phyloP scores from a whole-genome alignment of 2,113 vertebrate genomes.

The Sylvietta virens region DNA sequence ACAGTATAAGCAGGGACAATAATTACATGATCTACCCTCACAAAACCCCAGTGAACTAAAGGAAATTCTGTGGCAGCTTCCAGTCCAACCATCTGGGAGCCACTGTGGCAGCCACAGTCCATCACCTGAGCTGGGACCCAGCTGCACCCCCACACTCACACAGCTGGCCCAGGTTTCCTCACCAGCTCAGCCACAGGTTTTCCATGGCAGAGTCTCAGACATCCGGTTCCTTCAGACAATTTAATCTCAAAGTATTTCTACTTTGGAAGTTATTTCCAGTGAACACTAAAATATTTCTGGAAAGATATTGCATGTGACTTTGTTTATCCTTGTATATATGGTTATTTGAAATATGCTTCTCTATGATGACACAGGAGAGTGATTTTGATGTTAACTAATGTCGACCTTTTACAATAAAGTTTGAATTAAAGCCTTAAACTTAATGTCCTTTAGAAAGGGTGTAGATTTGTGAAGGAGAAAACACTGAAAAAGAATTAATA shows the following conservation, averaged over 20 bases:
- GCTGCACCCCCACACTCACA: too few relatives aligned
- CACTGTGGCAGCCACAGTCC: neutral
- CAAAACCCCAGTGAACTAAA: neutral
- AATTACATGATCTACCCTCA: neutral
- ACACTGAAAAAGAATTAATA: neutral
- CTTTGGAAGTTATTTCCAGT: neutral
- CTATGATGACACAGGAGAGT: neutral
- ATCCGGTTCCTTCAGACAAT: neutral
- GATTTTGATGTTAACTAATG: neutral
- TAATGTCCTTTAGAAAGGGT: neutral
- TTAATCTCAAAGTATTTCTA: neutral
- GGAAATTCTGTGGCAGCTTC: neutral
- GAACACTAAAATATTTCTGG: neutral
- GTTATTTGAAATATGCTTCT: neutral
- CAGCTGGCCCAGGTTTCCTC: neutral
- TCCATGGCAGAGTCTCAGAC: neutral
- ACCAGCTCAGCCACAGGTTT: neutral
- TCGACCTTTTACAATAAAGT: neutral
- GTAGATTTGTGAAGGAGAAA: neutral
- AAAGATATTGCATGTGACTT: neutral
- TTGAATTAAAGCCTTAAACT: neutral
- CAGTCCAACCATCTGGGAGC: neutral
- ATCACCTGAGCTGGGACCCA: neutral
- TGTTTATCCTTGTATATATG: neutral
- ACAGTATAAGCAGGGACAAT: neutral